Evolutionary conservation across 2,888 invertebrate species (phyloP), one percentile per base, ranked within the genome.

Genomic region (Craniophora ligustri): DNA sequence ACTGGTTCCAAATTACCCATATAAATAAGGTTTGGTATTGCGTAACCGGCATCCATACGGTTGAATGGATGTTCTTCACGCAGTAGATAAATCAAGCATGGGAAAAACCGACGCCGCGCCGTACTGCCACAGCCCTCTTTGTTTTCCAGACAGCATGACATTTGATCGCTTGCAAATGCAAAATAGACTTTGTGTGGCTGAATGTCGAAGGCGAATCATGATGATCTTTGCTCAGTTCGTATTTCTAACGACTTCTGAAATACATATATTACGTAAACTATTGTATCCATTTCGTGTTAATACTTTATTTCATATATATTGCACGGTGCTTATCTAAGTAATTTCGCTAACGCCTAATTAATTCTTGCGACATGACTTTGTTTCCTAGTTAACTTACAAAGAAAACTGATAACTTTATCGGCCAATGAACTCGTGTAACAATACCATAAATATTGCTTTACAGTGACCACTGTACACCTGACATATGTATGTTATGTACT

Each of bases 331-430:
- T 67, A 67, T 67, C 67, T 67, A 39, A 72, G 55, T 62, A 45
- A 78, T 79, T 82, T 82, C 65, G 78, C 77, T 58, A 76, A 58
- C 62, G 55, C 69, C 76, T 82, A 86, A 87, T 88, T 87, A 85
- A 84, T 85, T 82, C 78, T 84, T 82, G 76, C 79, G 77, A 75
- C 75, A 79, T 57, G 76, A 68, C 79, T 82, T 78, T 64, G 72
- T 88, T 88, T 81, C 75, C 77, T 76, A 72, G 69, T 77, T 26
- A n/a, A 26, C 26, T 23, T 79, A 81, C 75, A 85, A 89, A 87
- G 87, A 89, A 87, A 82, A 77, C 79, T 85, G 91, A 91, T 91
- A 92, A 67, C 59, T 79, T 82, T 90, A 91, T 92, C 91, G 89
- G 86, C 48, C 88, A 86, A 77, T 69, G 89, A 90, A 86, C 90